Percentiles rank a stretch among this genome's conserved stretches.
Evolutionary conservation across 2,888 invertebrate genomes (phyloP).

Genomic region (Fragum whitleyi): DNA sequence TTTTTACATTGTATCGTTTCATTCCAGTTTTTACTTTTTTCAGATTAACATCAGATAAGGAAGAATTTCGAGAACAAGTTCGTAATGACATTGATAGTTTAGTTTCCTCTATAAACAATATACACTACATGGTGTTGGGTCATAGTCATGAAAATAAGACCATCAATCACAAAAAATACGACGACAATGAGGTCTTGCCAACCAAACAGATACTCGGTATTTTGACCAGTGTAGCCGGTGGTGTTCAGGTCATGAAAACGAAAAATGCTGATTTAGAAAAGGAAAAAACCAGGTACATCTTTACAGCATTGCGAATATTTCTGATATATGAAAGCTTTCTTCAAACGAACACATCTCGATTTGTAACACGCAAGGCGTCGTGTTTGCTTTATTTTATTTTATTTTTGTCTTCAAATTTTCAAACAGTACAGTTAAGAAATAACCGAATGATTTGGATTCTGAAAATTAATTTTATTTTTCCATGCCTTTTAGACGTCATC

Average conservation of each 20-base stretch:
- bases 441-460: too few relatives aligned
- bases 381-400: too few relatives aligned
- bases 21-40: too few relatives aligned
- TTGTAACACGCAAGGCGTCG: too few relatives aligned
- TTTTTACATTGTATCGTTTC: too few relatives aligned
- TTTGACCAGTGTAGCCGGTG: conserved; percentile 48
- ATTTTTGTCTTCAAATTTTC: too few relatives aligned
- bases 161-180: conserved; percentile 18
- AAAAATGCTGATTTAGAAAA: conserved; percentile 36
- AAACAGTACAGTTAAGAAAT: too few relatives aligned
- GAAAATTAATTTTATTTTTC: too few relatives aligned
- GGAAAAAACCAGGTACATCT: conserved; percentile 22
- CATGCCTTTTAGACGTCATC: too few relatives aligned
- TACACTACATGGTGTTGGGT: conserved; percentile 57
- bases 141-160: conserved; percentile 34
- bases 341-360: too few relatives aligned
- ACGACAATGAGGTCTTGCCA: conserved; percentile 50
- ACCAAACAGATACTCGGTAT: conserved; percentile 51
- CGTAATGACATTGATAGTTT: conserved; percentile 49
- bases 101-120: conserved; percentile 50
- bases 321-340: too few relatives aligned
- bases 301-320: too few relatives aligned
- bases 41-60: conserved; percentile 46
- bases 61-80: conserved; percentile 49
- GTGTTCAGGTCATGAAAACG: conserved; percentile 54